phyloP scores from a whole-genome alignment of 2,113 vertebrate species.

The Xiphophorus hellerii region DNA sequence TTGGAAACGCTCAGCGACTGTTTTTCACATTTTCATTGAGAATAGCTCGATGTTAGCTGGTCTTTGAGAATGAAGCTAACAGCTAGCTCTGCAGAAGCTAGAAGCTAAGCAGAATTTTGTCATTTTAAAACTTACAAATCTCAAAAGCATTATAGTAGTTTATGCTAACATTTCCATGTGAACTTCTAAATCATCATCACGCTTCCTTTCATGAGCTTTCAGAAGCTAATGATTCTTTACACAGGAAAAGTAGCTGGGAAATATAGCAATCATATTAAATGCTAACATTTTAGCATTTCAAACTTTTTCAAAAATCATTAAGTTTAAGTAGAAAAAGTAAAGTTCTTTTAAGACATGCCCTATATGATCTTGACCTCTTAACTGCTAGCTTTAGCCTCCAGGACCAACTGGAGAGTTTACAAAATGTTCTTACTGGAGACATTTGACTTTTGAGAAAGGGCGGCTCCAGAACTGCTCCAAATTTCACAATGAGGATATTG shows the following conservation, averaged over 20 bases:
- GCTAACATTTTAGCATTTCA: not conserved
- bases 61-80: too few relatives aligned
- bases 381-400: too few relatives aligned
- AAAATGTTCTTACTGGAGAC: not conserved
- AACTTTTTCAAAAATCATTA: not conserved
- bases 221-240: not conserved
- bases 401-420: too few relatives aligned
- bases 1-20: too few relatives aligned
- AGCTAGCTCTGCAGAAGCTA: too few relatives aligned
- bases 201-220: not conserved
- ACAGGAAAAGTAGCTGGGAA: not conserved
- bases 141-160: not conserved
- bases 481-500: conserved; percentile 19
- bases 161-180: not conserved
- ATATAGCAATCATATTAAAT: too few relatives aligned
- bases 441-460: not conserved
- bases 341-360: too few relatives aligned
- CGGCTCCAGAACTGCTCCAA: not conserved
- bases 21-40: too few relatives aligned
- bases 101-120: not conserved
- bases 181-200: too few relatives aligned
- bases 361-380: too few relatives aligned
- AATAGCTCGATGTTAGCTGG: too few relatives aligned
- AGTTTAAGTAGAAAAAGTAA: not conserved
- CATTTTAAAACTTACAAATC: not conserved